Evolutionary conservation across 37 sponge, comb jelly and placozoan genomes (phyloP), one percentile per base, ranked within the genome.

Genomic region (Agelas oroides): DNA sequence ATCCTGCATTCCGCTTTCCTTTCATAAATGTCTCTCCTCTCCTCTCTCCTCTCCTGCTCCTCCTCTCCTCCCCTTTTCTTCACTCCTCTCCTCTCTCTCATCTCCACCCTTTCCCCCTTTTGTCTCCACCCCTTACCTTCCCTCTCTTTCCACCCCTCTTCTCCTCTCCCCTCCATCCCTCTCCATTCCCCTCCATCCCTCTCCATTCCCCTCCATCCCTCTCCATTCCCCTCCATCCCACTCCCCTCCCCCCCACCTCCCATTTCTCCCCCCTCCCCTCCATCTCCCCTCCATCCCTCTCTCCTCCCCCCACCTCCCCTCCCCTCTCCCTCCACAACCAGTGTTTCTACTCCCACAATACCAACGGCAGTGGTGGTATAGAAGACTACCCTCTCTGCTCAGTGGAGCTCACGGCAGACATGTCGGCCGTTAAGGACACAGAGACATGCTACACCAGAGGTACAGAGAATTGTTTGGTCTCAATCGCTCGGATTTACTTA

Each of bases 341-440:
- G 90, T 89, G 90, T 53, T 84, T 77, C 71, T 53, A 71, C 39
- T 58, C 30, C 16, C 70, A 88, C 59, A 84, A 84, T 60, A 31
- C n/a, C 13, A 23, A 28, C 19, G 52, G 40, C 0, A 65, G 59
- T 59, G 78, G 82, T 24, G 41, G 71, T 6, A 25, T 28, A 0
- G 80, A 0, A 21, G 84, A 78, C 31, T 89, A 82, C 70, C 95
- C 95, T 21, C 67, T 90, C 80, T 94, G 95, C 38, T 41, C 87
- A 33, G 82, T 62, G 27, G 88, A 87, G 70, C 33, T 94, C 62
- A 53, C 18, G 31, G 87, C 89, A 17, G 83, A 87, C 76, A 92
- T 92, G 93, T 52, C 16, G 0, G 73, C 37, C 35, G 75, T 62
- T 25, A 71, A 12, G 21, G 53, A 78, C 76, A 92, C 93, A 15